These are phyloP conservation scores for Vidua chalybeata DNA, from an alignment of 2,113 vertebrate species.

Conservation along the genomic window DNA sequence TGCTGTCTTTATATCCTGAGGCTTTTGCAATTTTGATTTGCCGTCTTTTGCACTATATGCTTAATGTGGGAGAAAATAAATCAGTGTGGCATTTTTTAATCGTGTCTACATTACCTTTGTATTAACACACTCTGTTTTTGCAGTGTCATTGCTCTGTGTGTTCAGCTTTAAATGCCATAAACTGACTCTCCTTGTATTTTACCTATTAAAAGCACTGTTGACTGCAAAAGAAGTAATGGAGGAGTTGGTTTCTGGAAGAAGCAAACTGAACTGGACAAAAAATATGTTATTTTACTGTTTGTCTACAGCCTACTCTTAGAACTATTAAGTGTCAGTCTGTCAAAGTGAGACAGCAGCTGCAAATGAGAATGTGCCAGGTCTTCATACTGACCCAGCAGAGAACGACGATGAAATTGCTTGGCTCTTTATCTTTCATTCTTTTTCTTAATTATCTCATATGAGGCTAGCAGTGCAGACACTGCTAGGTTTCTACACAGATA, in stretches of 20 bases:
- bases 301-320: background rate
- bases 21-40: conserved; percentile 25
- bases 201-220: background rate
- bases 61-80: background rate
- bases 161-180: background rate
- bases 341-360: background rate
- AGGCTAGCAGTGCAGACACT: background rate
- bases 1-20: background rate
- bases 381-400: background rate
- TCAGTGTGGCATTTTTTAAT: background rate
- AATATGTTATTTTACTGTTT: background rate
- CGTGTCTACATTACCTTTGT: background rate
- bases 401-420: background rate
- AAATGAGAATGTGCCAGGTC: background rate
- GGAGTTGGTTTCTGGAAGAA: background rate
- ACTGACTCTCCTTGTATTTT: background rate
- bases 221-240: background rate
- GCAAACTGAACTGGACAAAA: background rate
- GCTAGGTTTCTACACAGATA: background rate
- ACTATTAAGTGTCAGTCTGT: background rate
- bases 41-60: background rate
- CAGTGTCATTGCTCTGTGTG: conserved; percentile 25
- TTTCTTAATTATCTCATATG: background rate
- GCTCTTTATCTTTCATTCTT: background rate
- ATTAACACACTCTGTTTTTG: conserved; percentile 13